These are phyloP conservation scores for Drosophila setosimentum DNA, from an alignment of 2,888 invertebrate species.

Conservation along the genomic window DNA sequence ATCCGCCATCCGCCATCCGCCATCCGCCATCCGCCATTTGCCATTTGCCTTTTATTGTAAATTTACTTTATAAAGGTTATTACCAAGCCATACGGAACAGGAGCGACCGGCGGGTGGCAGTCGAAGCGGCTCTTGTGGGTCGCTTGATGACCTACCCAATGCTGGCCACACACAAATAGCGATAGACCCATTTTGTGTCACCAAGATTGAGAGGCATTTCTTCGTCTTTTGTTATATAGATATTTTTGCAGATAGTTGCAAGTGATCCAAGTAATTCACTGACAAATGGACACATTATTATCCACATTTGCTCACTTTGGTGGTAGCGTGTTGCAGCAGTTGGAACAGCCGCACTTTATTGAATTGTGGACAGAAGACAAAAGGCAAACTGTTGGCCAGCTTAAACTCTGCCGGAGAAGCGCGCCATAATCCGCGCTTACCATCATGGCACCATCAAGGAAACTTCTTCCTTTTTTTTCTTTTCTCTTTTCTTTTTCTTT, in stretches of 20 bases:
- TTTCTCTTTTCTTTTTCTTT: background rate
- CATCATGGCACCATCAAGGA: slow-evolving; percentile 48
- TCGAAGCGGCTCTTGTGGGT: slow-evolving; percentile 14
- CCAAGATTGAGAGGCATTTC: background rate
- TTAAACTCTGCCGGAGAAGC: slow-evolving; percentile 51
- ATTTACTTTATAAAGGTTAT: slow-evolving; percentile 80
- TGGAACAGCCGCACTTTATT: slow-evolving; percentile 27
- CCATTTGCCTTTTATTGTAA: slow-evolving; percentile 75
- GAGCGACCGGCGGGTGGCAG: slow-evolving; percentile 22
- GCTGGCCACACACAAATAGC: background rate
- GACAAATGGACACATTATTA: background rate
- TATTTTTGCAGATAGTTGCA: no score
- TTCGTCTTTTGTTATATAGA: no score
- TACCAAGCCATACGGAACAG: slow-evolving; percentile 45
- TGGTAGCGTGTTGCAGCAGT: slow-evolving; percentile 24
- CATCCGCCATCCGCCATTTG: slow-evolving; percentile 47
- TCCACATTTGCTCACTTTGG: background rate
- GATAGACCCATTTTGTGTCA: background rate
- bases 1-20: slow-evolving; percentile 18
- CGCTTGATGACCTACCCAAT: slow-evolving; percentile 41
- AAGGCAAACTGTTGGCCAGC: slow-evolving; percentile 15
- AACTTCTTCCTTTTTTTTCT: background rate
- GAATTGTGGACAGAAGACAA: slow-evolving; percentile 4
- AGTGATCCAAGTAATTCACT: background rate
- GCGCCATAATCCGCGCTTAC: slow-evolving; percentile 75